phyloP scores from a whole-genome alignment of 2,888 invertebrate species.

The Pasiphila rectangulata region DNA sequence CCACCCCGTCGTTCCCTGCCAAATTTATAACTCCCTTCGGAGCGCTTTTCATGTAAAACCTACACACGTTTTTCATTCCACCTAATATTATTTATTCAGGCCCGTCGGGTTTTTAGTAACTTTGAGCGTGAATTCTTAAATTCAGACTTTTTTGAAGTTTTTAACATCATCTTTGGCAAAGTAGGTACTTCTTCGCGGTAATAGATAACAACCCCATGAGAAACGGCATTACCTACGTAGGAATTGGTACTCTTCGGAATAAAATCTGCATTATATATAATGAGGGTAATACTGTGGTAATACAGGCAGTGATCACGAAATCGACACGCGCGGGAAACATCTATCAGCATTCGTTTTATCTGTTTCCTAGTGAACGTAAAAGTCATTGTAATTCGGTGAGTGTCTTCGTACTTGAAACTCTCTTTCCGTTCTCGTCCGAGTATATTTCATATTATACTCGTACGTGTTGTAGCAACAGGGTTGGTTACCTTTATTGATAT shows the following conservation, averaged over 20 bases:
- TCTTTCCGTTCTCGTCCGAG: constrained; percentile 46
- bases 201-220: constrained; percentile 9
- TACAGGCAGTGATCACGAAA: constrained; percentile 5
- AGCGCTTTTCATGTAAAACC: constrained; percentile 18
- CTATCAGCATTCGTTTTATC: constrained; percentile 28
- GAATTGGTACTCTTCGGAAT: constrained; percentile 10
- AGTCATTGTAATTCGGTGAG: constrained; percentile 55
- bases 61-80: constrained; percentile 23
- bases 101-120: background rate
- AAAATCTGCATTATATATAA: constrained; percentile 7
- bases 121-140: background rate
- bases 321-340: constrained; percentile 22
- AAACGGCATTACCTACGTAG: constrained; percentile 19
- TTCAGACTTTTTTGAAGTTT: background rate
- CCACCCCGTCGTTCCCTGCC: constrained; percentile 16
- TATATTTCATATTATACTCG: constrained; percentile 44
- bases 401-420: constrained; percentile 45
- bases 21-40: constrained; percentile 26
- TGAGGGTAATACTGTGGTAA: background rate
- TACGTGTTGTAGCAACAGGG: constrained; percentile 40
- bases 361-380: constrained; percentile 31
- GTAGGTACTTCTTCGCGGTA: constrained; percentile 5
- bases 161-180: too few relatives aligned
- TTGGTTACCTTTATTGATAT: constrained; percentile 24
- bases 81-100: constrained; percentile 16